A percentile compares a stretch with the other conserved stretches of the same genome.
Evolutionary conservation across 2,113 vertebrate genomes (phyloP).

Genomic region (Ceyx melanurus): DNA sequence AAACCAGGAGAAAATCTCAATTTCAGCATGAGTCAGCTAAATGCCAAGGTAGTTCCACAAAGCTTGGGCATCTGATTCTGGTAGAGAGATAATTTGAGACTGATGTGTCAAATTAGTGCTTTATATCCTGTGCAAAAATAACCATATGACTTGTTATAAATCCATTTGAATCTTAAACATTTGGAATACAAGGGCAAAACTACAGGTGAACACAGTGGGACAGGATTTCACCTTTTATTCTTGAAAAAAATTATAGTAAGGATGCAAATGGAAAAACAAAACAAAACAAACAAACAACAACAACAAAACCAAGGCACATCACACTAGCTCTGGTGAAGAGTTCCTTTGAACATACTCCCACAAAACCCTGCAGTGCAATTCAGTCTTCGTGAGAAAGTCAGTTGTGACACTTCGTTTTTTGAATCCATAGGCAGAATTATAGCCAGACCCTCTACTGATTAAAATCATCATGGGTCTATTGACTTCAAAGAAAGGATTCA

Average conservation of each 20-base stretch:
- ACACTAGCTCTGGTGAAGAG: neutral
- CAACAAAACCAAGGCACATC: neutral
- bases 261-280: neutral
- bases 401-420: neutral
- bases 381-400: neutral
- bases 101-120: neutral
- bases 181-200: neutral
- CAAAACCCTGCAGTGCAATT: neutral
- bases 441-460: neutral
- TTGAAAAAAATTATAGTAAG: neutral
- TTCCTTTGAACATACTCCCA: neutral
- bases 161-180: neutral
- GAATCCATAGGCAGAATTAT: neutral
- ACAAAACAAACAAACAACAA: neutral
- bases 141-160: neutral
- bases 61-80: slow-evolving; percentile 26
- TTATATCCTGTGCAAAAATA: neutral
- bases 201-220: neutral
- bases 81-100: slow-evolving; percentile 9
- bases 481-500: neutral
- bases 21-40: slow-evolving; percentile 41
- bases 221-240: neutral
- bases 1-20: neutral
- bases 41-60: neutral
- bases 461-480: neutral